A percentile compares a stretch with the other conserved stretches of the same genome.
Conservation (phyloP, 1,140 invertebrate genomes). For the Sycophila sp. region DNA sequence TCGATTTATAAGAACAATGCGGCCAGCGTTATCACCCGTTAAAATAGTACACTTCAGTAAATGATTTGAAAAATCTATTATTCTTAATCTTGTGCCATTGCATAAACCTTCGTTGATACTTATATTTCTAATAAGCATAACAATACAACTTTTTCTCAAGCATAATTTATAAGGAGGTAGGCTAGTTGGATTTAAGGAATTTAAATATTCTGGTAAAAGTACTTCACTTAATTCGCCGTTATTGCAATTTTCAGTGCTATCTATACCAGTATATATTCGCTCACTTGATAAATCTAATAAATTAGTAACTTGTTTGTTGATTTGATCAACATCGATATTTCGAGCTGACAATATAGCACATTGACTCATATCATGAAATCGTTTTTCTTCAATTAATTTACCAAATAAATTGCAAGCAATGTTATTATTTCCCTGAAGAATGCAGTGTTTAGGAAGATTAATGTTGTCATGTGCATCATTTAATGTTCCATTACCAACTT, state of each 20-base stretch:
- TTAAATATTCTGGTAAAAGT: not conserved
- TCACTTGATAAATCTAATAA: not conserved
- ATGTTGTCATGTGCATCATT: not conserved
- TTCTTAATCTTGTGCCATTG: slow-evolving; percentile 6
- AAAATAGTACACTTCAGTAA: not conserved
- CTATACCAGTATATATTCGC: no score
- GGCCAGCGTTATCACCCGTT: not conserved
- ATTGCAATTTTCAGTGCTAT: no score
- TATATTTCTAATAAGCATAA: no score
- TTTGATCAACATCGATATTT: no score
- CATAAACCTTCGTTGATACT: slow-evolving; percentile 6
- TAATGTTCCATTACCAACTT: not conserved
- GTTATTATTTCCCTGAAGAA: not conserved
- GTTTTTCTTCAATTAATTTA: not conserved
- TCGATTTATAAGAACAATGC: not conserved
- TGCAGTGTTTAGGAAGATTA: not conserved
- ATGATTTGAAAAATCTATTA: no score
- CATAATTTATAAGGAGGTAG: no score
- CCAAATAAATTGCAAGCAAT: not conserved
- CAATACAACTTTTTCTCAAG: not conserved
- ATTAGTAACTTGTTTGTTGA: not conserved
- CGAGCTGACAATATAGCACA: no score
- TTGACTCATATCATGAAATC: not conserved
- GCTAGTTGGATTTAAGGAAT: no score
- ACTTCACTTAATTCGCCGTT: no score